phyloP scores from a whole-genome alignment of 1,140 invertebrate genomes.

The Dreissena rostriformis region DNA sequence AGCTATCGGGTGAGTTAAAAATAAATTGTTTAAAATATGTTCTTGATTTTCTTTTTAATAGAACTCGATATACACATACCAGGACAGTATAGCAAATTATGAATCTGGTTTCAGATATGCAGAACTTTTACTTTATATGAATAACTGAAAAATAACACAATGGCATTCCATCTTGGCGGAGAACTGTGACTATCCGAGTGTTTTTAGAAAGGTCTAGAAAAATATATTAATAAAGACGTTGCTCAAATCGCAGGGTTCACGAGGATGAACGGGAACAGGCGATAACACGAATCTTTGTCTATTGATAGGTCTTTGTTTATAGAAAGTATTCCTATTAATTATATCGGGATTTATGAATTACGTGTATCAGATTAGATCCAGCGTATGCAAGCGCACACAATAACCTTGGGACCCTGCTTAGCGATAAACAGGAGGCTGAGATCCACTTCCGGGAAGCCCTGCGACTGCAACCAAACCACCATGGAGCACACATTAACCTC shows the following conservation, averaged over 20 bases:
- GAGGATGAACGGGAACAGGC: not conserved
- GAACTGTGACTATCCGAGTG: not conserved
- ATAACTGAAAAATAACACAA: too few relatives aligned
- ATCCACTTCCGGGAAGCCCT: conserved; percentile 90
- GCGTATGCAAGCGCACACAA: conserved; percentile 94
- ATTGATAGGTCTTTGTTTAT: not conserved
- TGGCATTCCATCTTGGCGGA: too few relatives aligned
- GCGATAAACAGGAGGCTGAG: conserved; percentile 86
- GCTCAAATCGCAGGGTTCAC: not conserved
- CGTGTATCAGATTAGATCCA: conserved; percentile 88
- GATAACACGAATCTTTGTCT: not conserved
- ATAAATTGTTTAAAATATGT: too few relatives aligned
- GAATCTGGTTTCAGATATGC: too few relatives aligned
- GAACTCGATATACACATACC: too few relatives aligned
- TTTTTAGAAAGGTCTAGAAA: not conserved
- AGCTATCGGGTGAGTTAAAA: conserved; percentile 87
- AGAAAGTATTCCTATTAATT: too few relatives aligned
- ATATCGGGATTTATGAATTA: not conserved
- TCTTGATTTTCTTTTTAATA: too few relatives aligned
- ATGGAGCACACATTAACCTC: conserved; percentile 93
- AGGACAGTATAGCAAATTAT: too few relatives aligned
- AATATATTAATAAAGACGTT: not conserved
- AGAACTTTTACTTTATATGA: too few relatives aligned
- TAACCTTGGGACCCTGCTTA: conserved; percentile 91
- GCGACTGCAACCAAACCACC: conserved; percentile 88